Base-by-base conservation (phyloP, 2,113 vertebrate species). In the Macquaria ambigua region DNA sequence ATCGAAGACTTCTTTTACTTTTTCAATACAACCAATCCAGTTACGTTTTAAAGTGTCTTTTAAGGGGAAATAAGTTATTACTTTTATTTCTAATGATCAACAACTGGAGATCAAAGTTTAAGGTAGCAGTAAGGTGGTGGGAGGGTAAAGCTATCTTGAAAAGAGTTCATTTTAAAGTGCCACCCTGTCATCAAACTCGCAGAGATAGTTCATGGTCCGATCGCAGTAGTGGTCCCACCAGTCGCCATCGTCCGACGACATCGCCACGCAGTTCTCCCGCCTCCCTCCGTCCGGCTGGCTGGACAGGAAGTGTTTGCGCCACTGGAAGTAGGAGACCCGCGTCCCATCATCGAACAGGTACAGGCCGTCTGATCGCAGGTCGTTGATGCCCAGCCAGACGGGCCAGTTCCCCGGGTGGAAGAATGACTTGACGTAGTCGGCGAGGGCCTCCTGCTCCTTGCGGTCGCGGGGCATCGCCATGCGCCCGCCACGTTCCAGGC, bases 221-320 rank as follows among this genome's bases (percentile, higher is more conserved):
- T 96, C 95, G 59, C 97, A 98, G 95, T 97, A 97, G 85, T 97
- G 97, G 91, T 98, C 97, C 97, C 97, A 98, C 97, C 97, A 98
- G 81, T 97, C 97, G 3, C 97, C 97, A 4, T 98, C 97, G 34
- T 97, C 97, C 0, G 97, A 97, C 20, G 97, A 95, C 94, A 98
- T 96, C 3, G 96, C 96, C 85, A 98, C 97, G 23, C 97, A 98
- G 94, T 98, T 98, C 93, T 98, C 97, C 2, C 95, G 94, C 75
- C 84, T 86, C 23, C 97, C 96, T 3, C 97, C 97, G 41, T 98
- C 97, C 1, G 97, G 97, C 90, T 98, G 97, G 69, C 96, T 95
- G 85, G 96, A 96, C 85, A 96, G 92, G 88, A 95, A 96, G 87
- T 97, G 96, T 70, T 94, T 97, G 80, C 97, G 96, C 97, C 97